A percentile compares a stretch with the other conserved stretches of the same genome.
Conservation (phyloP, 2,888 invertebrate species). For the Drosophila mulleri region DNA sequence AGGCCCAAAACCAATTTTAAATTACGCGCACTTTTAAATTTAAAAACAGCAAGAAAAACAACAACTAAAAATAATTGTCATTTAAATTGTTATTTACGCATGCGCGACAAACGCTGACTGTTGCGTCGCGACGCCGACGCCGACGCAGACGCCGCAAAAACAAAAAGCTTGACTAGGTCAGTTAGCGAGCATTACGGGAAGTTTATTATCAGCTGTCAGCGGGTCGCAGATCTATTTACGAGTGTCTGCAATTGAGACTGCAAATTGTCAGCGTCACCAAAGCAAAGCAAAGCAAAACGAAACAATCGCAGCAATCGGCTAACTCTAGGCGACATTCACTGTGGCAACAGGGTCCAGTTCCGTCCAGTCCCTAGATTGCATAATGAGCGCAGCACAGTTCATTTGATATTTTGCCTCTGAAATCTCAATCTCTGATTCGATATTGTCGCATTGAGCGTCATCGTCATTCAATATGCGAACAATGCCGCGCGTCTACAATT, state of each 20-base stretch:
- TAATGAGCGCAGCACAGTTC: slow-evolving; percentile 55
- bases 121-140: neutral
- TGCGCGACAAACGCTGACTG: slow-evolving; percentile 49
- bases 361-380: slow-evolving; percentile 48
- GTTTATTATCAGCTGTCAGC: slow-evolving; percentile 62
- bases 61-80: slow-evolving; percentile 53
- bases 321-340: slow-evolving; percentile 34
- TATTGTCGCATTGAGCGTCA: slow-evolving; percentile 63
- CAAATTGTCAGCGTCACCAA: slow-evolving; percentile 61
- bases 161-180: slow-evolving; percentile 57
- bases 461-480: slow-evolving; percentile 75
- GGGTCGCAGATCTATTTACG: slow-evolving; percentile 32
- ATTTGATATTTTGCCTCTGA: slow-evolving; percentile 61
- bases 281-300: slow-evolving; percentile 16
- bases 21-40: slow-evolving; percentile 72
- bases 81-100: slow-evolving; percentile 75
- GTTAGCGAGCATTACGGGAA: slow-evolving; percentile 22
- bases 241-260: slow-evolving; percentile 59
- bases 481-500: slow-evolving; percentile 70
- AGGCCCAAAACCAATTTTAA: slow-evolving; percentile 39
- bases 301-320: slow-evolving; percentile 32
- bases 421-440: slow-evolving; percentile 60
- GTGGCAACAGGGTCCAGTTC: slow-evolving; percentile 36
- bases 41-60: slow-evolving; percentile 29
- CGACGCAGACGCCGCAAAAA: neutral